A percentile compares a stretch with the other conserved stretches of the same genome.
phyloP scores from a whole-genome alignment of 92 coral and sea anemone species.

The Zoanthus sociatus region DNA sequence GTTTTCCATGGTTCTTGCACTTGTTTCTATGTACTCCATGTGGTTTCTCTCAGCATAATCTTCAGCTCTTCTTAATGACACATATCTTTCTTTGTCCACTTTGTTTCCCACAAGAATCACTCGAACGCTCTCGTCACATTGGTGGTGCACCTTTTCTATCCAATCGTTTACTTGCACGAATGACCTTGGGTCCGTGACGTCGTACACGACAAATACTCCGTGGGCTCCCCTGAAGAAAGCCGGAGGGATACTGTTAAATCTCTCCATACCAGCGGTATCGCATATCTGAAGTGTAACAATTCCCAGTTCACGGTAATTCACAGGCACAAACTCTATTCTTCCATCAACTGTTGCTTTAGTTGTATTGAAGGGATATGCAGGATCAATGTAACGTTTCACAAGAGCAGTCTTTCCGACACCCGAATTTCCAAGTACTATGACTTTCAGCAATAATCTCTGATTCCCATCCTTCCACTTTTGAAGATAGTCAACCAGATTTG shows the following conservation, averaged over 20 bases:
- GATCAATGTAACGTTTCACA: conserved; percentile 40
- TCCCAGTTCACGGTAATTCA: conserved; percentile 37
- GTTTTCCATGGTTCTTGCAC: conserved; percentile 67
- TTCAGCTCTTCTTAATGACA: conserved; percentile 40
- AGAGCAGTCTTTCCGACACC: conserved; percentile 65
- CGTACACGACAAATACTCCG: conserved; percentile 68
- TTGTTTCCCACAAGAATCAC: conserved; percentile 67
- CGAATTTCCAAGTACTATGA: conserved; percentile 53
- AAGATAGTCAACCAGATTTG: conserved; percentile 13
- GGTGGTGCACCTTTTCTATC: conserved; percentile 20
- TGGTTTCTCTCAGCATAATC: conserved; percentile 34
- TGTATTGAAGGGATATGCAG: conserved; percentile 19
- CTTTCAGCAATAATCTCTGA: conserved; percentile 47
- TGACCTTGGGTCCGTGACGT: conserved; percentile 30
- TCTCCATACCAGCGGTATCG: conserved; percentile 68
- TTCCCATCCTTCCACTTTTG: conserved; percentile 47
- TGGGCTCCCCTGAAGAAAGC: conserved; percentile 62
- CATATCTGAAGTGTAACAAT: conserved; percentile 52
- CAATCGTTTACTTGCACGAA: conserved; percentile 39
- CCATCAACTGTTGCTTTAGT: conserved; percentile 48
- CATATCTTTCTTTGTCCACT: conserved; percentile 45
- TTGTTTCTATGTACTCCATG: conserved; percentile 63
- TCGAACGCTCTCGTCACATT: conserved; percentile 58
- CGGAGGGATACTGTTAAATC: conserved; percentile 66
- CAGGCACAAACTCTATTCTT: conserved; percentile 45